A percentile compares a stretch with the other conserved stretches of the same genome.
phyloP scores from a whole-genome alignment of 64 coral and sea anemone species.

The Dendrophyllia cribrosa region DNA sequence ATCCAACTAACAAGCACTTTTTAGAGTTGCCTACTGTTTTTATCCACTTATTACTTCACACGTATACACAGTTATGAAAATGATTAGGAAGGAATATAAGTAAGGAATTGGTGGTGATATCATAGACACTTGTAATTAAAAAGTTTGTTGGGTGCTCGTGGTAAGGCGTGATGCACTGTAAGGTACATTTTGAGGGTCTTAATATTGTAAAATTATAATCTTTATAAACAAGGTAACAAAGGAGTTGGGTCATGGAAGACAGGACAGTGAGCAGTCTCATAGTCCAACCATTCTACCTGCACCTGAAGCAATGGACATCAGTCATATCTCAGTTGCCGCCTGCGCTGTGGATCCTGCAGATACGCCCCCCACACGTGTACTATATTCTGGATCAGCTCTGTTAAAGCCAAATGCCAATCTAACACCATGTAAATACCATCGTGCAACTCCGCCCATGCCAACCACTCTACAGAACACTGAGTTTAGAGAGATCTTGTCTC shows the following conservation, averaged over 20 bases:
- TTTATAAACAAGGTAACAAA: neutral
- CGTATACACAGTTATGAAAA: too few relatives aligned
- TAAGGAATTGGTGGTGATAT: too few relatives aligned
- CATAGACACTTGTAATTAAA: too few relatives aligned
- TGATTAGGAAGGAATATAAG: too few relatives aligned
- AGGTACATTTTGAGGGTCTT: too few relatives aligned
- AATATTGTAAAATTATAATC: too few relatives aligned
- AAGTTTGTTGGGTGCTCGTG: too few relatives aligned
- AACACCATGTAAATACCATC: conserved; percentile 89
- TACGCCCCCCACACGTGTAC: conserved; percentile 32
- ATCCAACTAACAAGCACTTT: too few relatives aligned
- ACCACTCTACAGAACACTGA: conserved; percentile 27
- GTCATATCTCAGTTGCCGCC: conserved; percentile 65
- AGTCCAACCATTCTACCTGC: neutral
- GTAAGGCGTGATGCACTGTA: too few relatives aligned
- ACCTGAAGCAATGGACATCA: conserved; percentile 42
- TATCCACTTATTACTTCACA: too few relatives aligned
- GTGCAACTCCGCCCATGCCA: conserved; percentile 71
- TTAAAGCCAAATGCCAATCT: conserved; percentile 15
- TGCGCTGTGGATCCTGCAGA: conserved; percentile 7
- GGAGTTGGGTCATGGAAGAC: neutral
- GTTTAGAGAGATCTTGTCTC: conserved; percentile 61
- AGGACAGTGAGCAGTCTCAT: neutral
- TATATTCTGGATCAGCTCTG: conserved; percentile 59
- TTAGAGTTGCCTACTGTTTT: too few relatives aligned